Evolutionary conservation across 2,113 vertebrate species (phyloP).

Genomic region (Grallaria varia): DNA sequence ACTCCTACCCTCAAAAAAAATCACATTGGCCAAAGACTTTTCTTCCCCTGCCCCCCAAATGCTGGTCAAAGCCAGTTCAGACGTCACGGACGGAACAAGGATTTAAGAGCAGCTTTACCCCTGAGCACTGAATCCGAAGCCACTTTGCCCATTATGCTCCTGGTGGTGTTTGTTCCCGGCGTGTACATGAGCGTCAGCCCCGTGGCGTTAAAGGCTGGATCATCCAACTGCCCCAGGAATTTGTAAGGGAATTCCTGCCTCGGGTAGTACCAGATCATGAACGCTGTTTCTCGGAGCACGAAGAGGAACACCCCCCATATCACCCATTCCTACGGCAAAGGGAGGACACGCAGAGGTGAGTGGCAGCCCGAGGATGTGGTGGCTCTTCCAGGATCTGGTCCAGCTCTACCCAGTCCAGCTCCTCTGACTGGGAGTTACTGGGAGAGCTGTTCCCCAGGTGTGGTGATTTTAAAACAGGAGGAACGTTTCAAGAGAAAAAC

Average conservation of each 20-base stretch:
- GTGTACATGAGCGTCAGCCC: slow-evolving; percentile 66
- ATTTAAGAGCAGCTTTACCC: background rate
- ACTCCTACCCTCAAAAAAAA: background rate
- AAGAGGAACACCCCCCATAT: slow-evolving; percentile 59
- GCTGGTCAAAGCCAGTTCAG: background rate
- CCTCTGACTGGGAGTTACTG: rapidly evolving
- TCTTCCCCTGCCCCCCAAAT: background rate
- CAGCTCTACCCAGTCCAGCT: background rate
- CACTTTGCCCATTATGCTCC: slow-evolving; percentile 81
- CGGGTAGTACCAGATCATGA: rapidly evolving
- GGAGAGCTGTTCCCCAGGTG: background rate
- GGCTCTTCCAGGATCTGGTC: background rate
- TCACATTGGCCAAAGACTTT: rapidly evolving
- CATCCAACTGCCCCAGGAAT: slow-evolving; percentile 20
- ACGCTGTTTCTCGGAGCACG: rapidly evolving
- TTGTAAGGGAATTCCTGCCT: background rate
- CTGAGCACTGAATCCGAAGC: slow-evolving; percentile 35
- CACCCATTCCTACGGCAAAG: slow-evolving; percentile 75
- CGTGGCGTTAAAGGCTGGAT: background rate
- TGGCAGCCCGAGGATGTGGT: background rate
- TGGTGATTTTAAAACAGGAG: rapidly evolving
- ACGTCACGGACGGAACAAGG: rapidly evolving
- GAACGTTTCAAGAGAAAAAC: background rate
- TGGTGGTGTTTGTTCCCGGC: slow-evolving; percentile 73
- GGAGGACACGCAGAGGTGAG: background rate